Percentiles rank a stretch among this genome's conserved stretches.
Conservation (phyloP, 2,113 vertebrate species). For the Promerops cafer region DNA sequence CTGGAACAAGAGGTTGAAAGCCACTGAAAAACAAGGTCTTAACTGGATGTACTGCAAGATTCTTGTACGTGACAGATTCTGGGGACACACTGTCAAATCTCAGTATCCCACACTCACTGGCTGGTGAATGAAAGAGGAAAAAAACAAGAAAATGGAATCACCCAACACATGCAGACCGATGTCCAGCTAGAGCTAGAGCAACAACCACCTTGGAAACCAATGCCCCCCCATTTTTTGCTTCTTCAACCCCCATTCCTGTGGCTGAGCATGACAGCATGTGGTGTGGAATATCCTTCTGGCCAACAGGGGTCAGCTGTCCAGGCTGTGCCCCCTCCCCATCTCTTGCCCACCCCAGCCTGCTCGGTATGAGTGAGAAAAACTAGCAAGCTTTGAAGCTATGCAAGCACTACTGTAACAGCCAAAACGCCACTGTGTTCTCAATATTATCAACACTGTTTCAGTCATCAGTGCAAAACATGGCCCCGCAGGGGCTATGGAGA, state of each 20-base stretch:
- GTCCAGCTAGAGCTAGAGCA: neutral
- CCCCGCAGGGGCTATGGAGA: rapidly evolving
- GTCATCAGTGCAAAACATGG: rapidly evolving
- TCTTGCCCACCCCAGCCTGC: neutral
- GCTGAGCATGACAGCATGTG: neutral
- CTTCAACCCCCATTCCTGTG: neutral
- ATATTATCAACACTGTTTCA: neutral
- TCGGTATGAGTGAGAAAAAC: rapidly evolving
- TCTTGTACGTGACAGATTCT: neutral
- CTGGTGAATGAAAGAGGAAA: neutral
- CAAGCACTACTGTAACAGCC: neutral
- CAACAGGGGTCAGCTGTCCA: rapidly evolving
- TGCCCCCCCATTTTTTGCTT: rapidly evolving
- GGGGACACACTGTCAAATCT: neutral
- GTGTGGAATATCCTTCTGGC: neutral
- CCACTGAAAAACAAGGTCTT: neutral
- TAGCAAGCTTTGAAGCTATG: neutral
- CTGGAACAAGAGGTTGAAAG: constrained; percentile 55
- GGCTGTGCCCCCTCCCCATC: neutral
- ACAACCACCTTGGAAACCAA: neutral
- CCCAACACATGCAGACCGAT: neutral
- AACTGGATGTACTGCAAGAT: neutral
- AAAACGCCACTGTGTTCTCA: neutral
- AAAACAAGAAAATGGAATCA: neutral
- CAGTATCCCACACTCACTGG: neutral